Evolutionary conservation across 2,888 invertebrate genomes (phyloP).

Genomic region (Melitaea athalia): DNA sequence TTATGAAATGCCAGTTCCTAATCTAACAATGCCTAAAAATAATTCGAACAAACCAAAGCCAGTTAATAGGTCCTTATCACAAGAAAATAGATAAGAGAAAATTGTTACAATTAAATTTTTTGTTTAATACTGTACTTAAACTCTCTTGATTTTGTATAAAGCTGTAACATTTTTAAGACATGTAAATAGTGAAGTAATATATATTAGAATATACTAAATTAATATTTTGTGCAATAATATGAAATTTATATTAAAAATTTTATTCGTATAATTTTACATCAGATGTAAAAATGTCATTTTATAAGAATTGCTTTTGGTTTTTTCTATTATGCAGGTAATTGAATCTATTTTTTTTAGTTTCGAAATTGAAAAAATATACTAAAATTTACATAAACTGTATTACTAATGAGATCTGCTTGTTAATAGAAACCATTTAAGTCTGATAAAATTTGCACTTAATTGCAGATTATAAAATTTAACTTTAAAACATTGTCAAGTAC

Average conservation of each 20-base stretch:
- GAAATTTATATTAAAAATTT: background rate
- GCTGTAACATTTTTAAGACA: slow-evolving; percentile 15
- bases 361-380: slow-evolving; percentile 1
- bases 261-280: background rate
- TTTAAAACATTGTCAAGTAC: slow-evolving; percentile 20
- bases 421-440: slow-evolving; percentile 9
- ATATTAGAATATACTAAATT: slow-evolving; percentile 5
- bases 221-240: slow-evolving; percentile 9
- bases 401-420: slow-evolving; percentile 12
- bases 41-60: slow-evolving; percentile 56
- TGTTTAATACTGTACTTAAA: slow-evolving; percentile 21
- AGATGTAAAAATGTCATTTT: slow-evolving; percentile 2
- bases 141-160: slow-evolving; percentile 22
- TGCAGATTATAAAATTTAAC: slow-evolving; percentile 10
- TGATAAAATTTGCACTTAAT: slow-evolving; percentile 18
- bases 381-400: slow-evolving; percentile 5
- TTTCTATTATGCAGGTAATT: background rate
- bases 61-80: slow-evolving; percentile 67
- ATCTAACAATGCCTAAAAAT: slow-evolving; percentile 50
- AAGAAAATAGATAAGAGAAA: slow-evolving; percentile 74
- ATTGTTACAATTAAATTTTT: slow-evolving; percentile 10
- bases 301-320: background rate
- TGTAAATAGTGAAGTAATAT: slow-evolving; percentile 27
- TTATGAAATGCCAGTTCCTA: slow-evolving; percentile 62
- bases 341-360: background rate